Evolutionary conservation across 2,888 invertebrate genomes (phyloP), one percentile per base, ranked within the genome.

Genomic region (Drosophila austrosaltans): DNA sequence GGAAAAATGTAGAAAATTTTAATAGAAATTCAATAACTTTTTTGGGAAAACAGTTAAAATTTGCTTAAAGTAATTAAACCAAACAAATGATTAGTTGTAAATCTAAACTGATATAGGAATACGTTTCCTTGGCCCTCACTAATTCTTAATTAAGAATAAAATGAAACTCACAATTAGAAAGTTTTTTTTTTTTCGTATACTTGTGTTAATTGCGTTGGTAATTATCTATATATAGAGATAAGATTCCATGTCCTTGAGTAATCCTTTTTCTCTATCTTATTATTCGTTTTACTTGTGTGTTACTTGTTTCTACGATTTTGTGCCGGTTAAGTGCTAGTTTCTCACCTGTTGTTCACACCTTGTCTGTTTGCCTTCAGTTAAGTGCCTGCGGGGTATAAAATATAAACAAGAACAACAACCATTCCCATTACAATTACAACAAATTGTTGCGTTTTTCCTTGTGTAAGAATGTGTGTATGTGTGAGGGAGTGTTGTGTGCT

Each of bases 321-420:
- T 8, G 48, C 10, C 25, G 3, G 8, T 48, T 48, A 48, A 48
- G 48, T 48, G 48, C 22, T 10, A 4, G 22, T 48, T 48, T 48
- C 48, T 48, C 48, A 48, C 48, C 39, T 48, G 48, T 48, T 48
- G 48, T 48, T 48, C 48, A 48, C 48, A 48, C 48, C 48, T 48
- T 48, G 48, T 48, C 22, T 48, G 10, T 48, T 48, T 48, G 48
- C 48, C 48, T 48, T 25, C 12, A 48, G 48, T 48, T 48, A 48
- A 48, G 48, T 10, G 48, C 48, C 48, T 22, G 48, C 22, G 12
- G 48, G 16, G 6, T 2, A 42, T 42, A 16, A 42, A 3, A 48
- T 1, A 48, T 3, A 4, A 48, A 48, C 10, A 10, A 10, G 22
- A 48, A 48, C 8, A 25, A 25, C 10, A 48, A 42, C 42, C 48